Evolutionary conservation across 2,797 vertebrate genomes (phyloP).

Genomic region (Threskiornis aethiopicus): DNA sequence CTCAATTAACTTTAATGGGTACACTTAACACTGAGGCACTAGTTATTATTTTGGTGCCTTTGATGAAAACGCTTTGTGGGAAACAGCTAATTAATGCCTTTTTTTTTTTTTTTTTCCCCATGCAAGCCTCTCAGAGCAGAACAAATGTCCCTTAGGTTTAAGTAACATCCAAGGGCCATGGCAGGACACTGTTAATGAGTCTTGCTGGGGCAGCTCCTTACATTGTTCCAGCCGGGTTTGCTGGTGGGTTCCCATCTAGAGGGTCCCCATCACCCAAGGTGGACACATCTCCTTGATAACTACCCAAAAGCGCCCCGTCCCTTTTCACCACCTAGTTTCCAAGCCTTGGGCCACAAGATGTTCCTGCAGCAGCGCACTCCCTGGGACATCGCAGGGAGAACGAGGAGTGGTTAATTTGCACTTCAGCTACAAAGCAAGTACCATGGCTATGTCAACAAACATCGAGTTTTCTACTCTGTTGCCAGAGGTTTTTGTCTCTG

Average conservation of each 20-base stretch:
- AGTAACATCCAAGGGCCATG: neutral
- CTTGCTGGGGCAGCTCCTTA: neutral
- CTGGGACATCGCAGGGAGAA: accelerated
- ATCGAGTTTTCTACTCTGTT: neutral
- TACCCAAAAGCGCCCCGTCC: neutral
- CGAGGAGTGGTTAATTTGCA: neutral
- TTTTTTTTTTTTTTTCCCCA: neutral
- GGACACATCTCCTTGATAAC: neutral
- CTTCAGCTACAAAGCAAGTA: neutral
- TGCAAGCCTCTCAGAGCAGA: neutral
- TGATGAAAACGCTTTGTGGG: constrained; percentile 2
- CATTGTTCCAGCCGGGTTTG: accelerated
- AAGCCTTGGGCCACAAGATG: neutral
- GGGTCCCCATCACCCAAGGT: neutral
- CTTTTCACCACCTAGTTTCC: neutral
- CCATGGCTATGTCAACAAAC: neutral
- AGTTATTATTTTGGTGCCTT: constrained; percentile 13
- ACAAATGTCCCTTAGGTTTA: neutral
- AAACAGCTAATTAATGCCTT: neutral
- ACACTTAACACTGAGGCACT: neutral
- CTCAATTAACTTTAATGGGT: constrained; percentile 5
- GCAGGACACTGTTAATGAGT: neutral
- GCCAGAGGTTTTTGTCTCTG: neutral
- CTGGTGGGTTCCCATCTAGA: neutral
- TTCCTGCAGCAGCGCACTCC: neutral